These are phyloP conservation scores for Petaurus breviceps DNA, from an alignment of 2,113 vertebrate species.

Conservation along the genomic window DNA sequence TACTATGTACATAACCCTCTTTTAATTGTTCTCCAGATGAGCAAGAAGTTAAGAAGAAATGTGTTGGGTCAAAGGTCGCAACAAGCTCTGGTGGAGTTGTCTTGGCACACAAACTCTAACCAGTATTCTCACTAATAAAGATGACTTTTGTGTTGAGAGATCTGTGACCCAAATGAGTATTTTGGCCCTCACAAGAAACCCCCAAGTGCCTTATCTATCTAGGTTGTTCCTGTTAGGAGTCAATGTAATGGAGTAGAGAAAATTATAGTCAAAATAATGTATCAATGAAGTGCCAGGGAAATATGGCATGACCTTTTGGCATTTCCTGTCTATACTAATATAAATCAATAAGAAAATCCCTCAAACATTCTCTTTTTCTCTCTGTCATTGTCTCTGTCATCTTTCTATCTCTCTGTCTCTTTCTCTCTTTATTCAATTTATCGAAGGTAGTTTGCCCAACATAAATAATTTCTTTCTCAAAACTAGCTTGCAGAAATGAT, in stretches of 20 bases:
- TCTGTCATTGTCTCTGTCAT: not conserved
- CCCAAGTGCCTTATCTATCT: not conserved
- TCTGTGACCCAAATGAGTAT: not conserved
- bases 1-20: not conserved
- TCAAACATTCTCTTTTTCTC: not conserved
- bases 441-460: not conserved
- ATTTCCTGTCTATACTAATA: not conserved
- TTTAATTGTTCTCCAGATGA: not conserved
- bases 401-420: not conserved
- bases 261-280: not conserved
- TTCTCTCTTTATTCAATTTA: conserved; percentile 38
- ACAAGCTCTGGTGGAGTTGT: not conserved
- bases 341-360: not conserved
- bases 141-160: not conserved
- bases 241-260: not conserved
- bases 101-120: not conserved
- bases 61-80: not conserved
- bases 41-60: not conserved
- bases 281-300: not conserved
- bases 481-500: conserved; percentile 28
- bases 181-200: not conserved
- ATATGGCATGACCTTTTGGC: not conserved
- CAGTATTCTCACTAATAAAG: not conserved
- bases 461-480: conserved; percentile 36
- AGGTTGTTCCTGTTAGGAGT: not conserved